Evolutionary conservation across 2,888 invertebrate genomes (phyloP).

Genomic region (Leucozona laternaria): DNA sequence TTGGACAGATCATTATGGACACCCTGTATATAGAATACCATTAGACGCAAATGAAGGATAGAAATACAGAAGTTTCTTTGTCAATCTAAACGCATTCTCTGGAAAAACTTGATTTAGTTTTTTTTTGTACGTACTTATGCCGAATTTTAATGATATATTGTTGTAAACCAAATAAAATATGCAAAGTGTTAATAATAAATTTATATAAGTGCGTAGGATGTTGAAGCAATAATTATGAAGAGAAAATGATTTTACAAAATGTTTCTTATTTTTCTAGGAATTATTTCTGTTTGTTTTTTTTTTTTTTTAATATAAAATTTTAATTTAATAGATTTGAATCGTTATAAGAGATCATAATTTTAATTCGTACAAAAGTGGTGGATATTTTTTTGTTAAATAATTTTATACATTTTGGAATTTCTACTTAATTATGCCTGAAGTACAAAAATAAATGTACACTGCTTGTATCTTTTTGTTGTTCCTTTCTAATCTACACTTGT

Average conservation of each 20-base stretch:
- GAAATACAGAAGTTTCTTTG: too few species aligned
- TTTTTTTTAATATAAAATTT: conserved; percentile 7
- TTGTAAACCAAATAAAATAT: neutral
- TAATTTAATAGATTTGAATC: conserved; percentile 8
- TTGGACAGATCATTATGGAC: too few species aligned
- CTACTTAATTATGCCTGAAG: conserved; percentile 44
- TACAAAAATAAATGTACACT: conserved; percentile 72
- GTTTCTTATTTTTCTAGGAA: neutral
- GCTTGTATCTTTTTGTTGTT: conserved; percentile 8
- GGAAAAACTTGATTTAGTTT: neutral
- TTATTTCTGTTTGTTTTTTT: too few species aligned
- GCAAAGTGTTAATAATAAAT: neutral
- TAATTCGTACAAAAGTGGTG: conserved; percentile 49
- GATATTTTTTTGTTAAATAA: conserved; percentile 17
- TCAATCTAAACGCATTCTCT: neutral
- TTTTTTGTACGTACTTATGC: too few species aligned
- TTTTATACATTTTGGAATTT: conserved; percentile 28
- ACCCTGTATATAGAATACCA: too few species aligned
- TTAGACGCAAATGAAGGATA: too few species aligned
- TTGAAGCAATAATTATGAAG: neutral
- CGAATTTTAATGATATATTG: neutral
- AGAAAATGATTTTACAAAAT: conserved; percentile 5
- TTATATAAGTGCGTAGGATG: neutral
- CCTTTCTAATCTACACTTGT: conserved; percentile 18
- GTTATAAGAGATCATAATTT: conserved; percentile 23